Conservation (phyloP, 2,797 vertebrate species). For the Ceryle rudis region DNA sequence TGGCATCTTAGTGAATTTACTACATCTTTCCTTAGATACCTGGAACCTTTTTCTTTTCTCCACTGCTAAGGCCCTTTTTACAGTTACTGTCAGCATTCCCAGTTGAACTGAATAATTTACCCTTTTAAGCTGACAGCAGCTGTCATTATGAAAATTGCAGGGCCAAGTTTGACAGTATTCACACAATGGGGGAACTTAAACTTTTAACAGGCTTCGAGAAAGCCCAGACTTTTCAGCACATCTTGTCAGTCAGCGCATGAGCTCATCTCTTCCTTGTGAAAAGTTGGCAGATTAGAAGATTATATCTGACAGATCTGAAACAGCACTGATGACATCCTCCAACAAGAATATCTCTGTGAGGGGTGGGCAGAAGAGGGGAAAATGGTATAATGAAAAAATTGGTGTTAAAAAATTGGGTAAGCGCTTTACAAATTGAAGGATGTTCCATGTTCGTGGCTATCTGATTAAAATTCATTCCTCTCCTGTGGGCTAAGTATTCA, state of each 20-base stretch:
- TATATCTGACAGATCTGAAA: conserved; percentile 79
- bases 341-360: conserved; percentile 11
- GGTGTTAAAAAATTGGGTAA: conserved; percentile 30
- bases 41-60: conserved; percentile 6
- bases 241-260: conserved; percentile 75
- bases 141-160: conserved; percentile 77
- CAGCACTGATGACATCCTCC: conserved; percentile 62
- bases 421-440: not conserved
- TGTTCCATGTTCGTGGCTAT: not conserved
- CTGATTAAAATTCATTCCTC: not conserved
- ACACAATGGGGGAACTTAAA: conserved; percentile 64
- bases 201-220: conserved; percentile 69
- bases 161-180: conserved; percentile 68
- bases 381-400: conserved; percentile 53
- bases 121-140: conserved; percentile 75
- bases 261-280: conserved; percentile 72
- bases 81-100: conserved; percentile 64
- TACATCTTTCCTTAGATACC: conserved; percentile 6
- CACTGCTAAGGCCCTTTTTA: conserved; percentile 40
- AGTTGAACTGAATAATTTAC: conserved; percentile 70
- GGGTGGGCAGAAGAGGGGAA: not conserved
- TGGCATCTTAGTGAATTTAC: not conserved
- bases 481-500: not conserved
- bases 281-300: conserved; percentile 79
- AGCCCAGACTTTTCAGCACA: conserved; percentile 71